Percentiles rank a stretch among this genome's conserved stretches.
Conservation (phyloP, 2,888 invertebrate genomes). For the Dione vanillae region DNA sequence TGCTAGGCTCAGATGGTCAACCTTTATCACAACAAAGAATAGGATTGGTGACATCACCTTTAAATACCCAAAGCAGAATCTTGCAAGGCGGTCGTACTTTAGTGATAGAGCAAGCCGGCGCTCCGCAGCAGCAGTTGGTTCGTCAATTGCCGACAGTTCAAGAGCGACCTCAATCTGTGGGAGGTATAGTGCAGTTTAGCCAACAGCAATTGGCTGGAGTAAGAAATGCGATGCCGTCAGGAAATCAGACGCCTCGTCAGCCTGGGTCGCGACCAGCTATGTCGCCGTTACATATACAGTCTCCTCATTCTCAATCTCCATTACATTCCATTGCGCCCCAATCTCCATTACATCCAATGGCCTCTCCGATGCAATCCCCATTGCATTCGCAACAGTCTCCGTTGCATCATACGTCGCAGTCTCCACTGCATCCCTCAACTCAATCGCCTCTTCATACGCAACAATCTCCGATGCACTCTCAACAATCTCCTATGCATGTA, state of each 20-base stretch:
- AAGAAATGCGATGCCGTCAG: slow-evolving; percentile 55
- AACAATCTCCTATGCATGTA: slow-evolving; percentile 72
- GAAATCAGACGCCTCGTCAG: slow-evolving; percentile 58
- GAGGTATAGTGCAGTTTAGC: slow-evolving; percentile 70
- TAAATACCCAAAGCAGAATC: slow-evolving; percentile 66
- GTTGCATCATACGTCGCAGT: slow-evolving; percentile 69
- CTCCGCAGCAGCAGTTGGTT: slow-evolving; percentile 69
- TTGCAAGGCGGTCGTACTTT: slow-evolving; percentile 72
- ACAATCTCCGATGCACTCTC: slow-evolving; percentile 71
- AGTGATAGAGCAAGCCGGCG: slow-evolving; percentile 74
- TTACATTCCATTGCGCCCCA: slow-evolving; percentile 54
- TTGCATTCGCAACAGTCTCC: slow-evolving; percentile 75
- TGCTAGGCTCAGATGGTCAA: slow-evolving; percentile 68
- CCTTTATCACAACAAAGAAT: slow-evolving; percentile 69
- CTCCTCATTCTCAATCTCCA: slow-evolving; percentile 64
- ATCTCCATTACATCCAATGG: slow-evolving; percentile 57
- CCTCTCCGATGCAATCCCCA: slow-evolving; percentile 73
- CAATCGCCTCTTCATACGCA: slow-evolving; percentile 74
- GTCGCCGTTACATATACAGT: slow-evolving; percentile 74
- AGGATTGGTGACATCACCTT: slow-evolving; percentile 72
- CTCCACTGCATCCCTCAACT: slow-evolving; percentile 69
- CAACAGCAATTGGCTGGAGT: slow-evolving; percentile 63
- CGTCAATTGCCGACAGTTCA: slow-evolving; percentile 67
- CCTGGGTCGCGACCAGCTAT: slow-evolving; percentile 69
- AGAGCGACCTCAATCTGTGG: slow-evolving; percentile 64